Conservation (phyloP, 2,113 vertebrate genomes). For the Nestor notabilis region DNA sequence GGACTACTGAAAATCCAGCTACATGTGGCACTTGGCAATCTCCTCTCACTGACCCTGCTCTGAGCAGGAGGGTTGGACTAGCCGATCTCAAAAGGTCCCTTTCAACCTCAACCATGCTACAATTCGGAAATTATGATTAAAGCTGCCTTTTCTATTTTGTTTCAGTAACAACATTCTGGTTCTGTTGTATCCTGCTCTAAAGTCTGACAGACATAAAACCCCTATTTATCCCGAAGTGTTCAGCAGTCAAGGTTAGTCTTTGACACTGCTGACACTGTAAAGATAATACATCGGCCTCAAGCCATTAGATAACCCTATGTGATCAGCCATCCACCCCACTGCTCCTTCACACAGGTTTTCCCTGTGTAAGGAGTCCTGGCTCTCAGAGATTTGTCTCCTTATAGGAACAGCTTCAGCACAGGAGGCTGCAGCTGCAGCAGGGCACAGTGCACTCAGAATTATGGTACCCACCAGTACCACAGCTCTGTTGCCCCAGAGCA, state of each 20-base stretch:
- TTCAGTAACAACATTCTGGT: neutral
- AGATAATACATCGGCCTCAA: neutral
- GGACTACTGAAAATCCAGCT: neutral
- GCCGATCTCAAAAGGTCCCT: neutral
- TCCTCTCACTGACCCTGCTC: neutral
- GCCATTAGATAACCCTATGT: neutral
- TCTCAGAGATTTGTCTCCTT: neutral
- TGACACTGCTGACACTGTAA: neutral
- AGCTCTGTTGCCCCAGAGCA: neutral
- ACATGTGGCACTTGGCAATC: neutral
- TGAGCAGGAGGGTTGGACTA: neutral
- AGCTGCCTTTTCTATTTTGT: neutral
- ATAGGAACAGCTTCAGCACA: neutral
- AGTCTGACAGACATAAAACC: neutral
- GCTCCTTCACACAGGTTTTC: neutral
- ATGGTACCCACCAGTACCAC: neutral
- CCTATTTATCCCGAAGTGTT: neutral
- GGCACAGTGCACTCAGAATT: neutral
- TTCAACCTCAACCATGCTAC: neutral
- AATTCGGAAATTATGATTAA: neutral
- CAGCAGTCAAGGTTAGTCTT: neutral
- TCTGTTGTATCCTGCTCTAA: neutral
- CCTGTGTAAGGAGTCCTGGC: neutral
- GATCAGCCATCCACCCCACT: neutral
- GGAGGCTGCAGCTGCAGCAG: rapidly evolving